A percentile compares a stretch with the other conserved stretches of the same genome.
Conservation (phyloP, 1,140 invertebrate species). For the Scylla paramamosain region DNA sequence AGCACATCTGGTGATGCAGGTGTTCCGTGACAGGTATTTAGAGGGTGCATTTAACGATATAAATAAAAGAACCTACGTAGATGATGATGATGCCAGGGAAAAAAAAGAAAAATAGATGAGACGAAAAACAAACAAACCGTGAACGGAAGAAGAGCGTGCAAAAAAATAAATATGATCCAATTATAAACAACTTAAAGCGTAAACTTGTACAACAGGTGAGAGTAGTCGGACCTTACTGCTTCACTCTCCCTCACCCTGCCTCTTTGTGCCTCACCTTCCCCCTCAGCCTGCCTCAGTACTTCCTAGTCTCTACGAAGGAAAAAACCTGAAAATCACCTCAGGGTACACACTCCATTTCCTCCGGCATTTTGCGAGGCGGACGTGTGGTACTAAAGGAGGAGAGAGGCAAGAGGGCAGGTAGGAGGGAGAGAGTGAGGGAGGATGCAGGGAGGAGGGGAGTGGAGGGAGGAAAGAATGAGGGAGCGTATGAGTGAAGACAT, state of each 20-base stretch:
- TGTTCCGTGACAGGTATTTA: neutral
- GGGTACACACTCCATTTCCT: neutral
- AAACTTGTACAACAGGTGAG: neutral
- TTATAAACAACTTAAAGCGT: neutral
- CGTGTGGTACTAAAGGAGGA: neutral
- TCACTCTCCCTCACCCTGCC: neutral
- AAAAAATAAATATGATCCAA: neutral
- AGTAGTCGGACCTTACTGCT: neutral
- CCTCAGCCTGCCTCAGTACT: neutral
- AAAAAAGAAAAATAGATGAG: neutral
- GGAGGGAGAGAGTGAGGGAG: neutral
- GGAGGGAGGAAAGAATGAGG: neutral
- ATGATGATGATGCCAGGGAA: neutral
- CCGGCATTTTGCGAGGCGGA: neutral
- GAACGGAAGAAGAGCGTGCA: neutral
- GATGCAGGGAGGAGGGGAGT: neutral
- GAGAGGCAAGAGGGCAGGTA: neutral
- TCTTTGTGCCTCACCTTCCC: too few relatives aligned
- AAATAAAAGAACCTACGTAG: neutral
- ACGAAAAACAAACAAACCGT: neutral
- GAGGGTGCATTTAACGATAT: neutral
- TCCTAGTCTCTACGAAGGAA: neutral
- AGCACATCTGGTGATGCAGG: neutral
- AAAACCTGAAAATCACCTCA: neutral
- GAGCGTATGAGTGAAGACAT: too few relatives aligned